A percentile compares a stretch with the other conserved stretches of the same genome.
These are phyloP conservation scores for Ormyrus pomaceus DNA, from an alignment of 2,888 invertebrate genomes.

Conservation along the genomic window DNA sequence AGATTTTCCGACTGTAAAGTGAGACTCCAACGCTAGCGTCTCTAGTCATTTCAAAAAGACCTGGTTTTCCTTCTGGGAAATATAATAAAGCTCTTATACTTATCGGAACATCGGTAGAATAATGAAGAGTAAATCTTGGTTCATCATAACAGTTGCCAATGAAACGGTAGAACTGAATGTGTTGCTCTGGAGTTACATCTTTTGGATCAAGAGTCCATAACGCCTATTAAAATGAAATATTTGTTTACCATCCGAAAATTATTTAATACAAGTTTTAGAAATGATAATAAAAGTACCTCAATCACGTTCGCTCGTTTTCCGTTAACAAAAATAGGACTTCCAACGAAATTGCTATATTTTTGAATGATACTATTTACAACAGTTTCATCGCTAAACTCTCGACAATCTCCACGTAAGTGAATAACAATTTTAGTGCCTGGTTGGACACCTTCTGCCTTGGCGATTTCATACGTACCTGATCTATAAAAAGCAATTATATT, in stretches of 20 bases:
- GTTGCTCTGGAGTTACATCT: slow-evolving; percentile 89
- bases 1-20: slow-evolving; percentile 93
- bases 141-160: slow-evolving; percentile 90
- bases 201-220: slow-evolving; percentile 96
- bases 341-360: slow-evolving; percentile 98
- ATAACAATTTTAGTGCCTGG: slow-evolving; percentile 95
- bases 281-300: slow-evolving; percentile 77
- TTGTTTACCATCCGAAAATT: slow-evolving; percentile 9
- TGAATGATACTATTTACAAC: slow-evolving; percentile 90
- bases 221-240: slow-evolving; percentile 79
- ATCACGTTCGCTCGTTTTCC: slow-evolving; percentile 92
- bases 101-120: slow-evolving; percentile 94
- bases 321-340: slow-evolving; percentile 94
- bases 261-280: slow-evolving; percentile 5
- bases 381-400: slow-evolving; percentile 93
- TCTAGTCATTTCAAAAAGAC: slow-evolving; percentile 92
- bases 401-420: slow-evolving; percentile 90
- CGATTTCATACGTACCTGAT: slow-evolving; percentile 91
- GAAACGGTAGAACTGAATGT: slow-evolving; percentile 94
- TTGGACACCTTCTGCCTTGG: slow-evolving; percentile 89
- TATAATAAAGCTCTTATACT: slow-evolving; percentile 94
- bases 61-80: slow-evolving; percentile 95
- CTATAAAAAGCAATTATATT: slow-evolving; percentile 73
- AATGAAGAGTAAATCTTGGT: slow-evolving; percentile 93
- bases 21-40: slow-evolving; percentile 91